These are phyloP conservation scores for Pachyseris speciosa DNA, from an alignment of 64 coral and sea anemone species.

Conservation along the genomic window DNA sequence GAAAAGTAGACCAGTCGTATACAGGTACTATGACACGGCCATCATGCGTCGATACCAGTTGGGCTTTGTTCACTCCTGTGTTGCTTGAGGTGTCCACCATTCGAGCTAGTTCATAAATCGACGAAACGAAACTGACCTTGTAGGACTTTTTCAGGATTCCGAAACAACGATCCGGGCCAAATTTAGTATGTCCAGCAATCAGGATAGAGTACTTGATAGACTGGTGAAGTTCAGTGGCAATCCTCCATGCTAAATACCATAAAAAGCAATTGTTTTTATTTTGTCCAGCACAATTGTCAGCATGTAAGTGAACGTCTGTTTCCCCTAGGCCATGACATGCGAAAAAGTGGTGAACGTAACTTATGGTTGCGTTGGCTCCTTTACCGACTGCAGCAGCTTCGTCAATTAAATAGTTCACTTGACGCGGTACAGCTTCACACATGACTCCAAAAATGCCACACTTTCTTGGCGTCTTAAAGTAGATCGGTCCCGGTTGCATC, in stretches of 20 bases:
- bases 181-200: slow-evolving; percentile 58
- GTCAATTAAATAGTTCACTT: slow-evolving; percentile 40
- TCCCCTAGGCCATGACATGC: slow-evolving; percentile 5
- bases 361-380: slow-evolving; percentile 4
- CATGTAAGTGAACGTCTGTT: slow-evolving; percentile 29
- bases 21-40: slow-evolving; percentile 15
- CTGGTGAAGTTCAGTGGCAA: slow-evolving; percentile 24
- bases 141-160: slow-evolving; percentile 38
- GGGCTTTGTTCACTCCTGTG: slow-evolving; percentile 15
- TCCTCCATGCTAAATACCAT: slow-evolving; percentile 56
- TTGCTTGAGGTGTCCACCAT: slow-evolving; percentile 7
- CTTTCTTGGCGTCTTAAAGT: slow-evolving; percentile 9
- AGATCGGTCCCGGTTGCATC: not conserved
- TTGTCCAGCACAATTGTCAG: slow-evolving; percentile 29
- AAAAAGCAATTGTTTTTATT: slow-evolving; percentile 40
- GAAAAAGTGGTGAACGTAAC: slow-evolving; percentile 26
- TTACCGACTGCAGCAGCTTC: not conserved
- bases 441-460: slow-evolving; percentile 40
- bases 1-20: too few species aligned
- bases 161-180: slow-evolving; percentile 66
- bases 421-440: slow-evolving; percentile 6
- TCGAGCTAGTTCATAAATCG: slow-evolving; percentile 9
- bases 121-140: slow-evolving; percentile 2
- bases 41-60: slow-evolving; percentile 14
- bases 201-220: slow-evolving; percentile 58